Percentiles rank a stretch among this genome's conserved stretches.
Evolutionary conservation across 2,113 vertebrate species (phyloP).

Genomic region (Tragulus kanchil): DNA sequence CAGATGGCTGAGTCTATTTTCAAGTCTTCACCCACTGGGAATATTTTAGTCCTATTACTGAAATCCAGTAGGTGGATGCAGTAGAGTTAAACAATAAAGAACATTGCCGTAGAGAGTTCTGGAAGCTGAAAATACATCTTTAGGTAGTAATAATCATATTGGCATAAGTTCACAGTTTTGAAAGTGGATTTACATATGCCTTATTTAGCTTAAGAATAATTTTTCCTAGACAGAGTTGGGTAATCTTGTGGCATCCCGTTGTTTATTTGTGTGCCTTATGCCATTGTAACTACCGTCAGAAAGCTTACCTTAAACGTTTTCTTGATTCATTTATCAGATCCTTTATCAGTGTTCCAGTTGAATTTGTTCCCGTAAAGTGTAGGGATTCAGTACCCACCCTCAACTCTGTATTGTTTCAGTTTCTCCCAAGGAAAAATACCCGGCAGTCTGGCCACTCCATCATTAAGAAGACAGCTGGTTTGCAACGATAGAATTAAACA

Average conservation of each 20-base stretch:
- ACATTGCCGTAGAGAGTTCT: conserved; percentile 48
- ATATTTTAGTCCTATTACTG: conserved; percentile 75
- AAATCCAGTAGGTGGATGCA: conserved; percentile 72
- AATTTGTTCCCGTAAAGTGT: neutral
- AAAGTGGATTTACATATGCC: conserved; percentile 46
- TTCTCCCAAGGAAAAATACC: neutral
- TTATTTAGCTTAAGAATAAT: conserved; percentile 60
- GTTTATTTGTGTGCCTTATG: conserved; percentile 40
- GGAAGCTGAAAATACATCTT: conserved; percentile 72
- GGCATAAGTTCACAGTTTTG: conserved; percentile 51
- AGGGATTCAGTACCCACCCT: neutral
- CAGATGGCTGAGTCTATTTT: conserved; percentile 71
- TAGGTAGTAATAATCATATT: conserved; percentile 63
- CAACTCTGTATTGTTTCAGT: neutral
- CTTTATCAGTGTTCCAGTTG: neutral
- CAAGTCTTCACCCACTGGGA: conserved; percentile 67
- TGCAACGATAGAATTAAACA: neutral
- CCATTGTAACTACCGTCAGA: neutral
- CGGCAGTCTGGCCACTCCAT: neutral
- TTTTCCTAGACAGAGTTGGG: conserved; percentile 22
- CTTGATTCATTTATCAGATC: conserved; percentile 2
- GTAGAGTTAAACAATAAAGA: conserved; percentile 63
- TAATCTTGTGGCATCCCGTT: neutral
- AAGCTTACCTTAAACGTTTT: conserved; percentile 4
- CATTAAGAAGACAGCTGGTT: neutral